Base-by-base conservation (phyloP, 2,113 vertebrate species). In the Suncus etruscus region DNA sequence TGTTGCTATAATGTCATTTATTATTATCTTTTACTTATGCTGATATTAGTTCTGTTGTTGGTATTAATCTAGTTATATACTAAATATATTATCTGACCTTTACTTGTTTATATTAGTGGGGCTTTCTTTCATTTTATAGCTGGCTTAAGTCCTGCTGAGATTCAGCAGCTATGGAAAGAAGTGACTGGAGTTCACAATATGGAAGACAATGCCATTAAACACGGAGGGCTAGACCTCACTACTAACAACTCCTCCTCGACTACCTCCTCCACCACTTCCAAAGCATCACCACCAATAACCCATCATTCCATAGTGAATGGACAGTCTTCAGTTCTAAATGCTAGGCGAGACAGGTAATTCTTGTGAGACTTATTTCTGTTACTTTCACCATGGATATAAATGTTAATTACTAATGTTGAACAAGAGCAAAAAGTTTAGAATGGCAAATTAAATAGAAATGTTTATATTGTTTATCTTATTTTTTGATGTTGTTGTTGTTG, bases 131-230 rank as follows among this genome's bases (percentile, higher is more conserved):
- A 79, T 98, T 97, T 98, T 97, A 39, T 94, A 99, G 99, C 99
- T 95, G 99, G 99, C 94, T 98, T 99, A 98, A 99, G 99, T 96
- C 99, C 99, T 68, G 99, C 99, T 89, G 99, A 99, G 97, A 99
- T 99, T 96, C 99, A 99, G 98, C 99, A 99, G 98, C 96, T 99
- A 96, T 99, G 99, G 99, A 99, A 99, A 97, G 99, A 99, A 94
- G 99, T 99, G 97, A 99, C 99, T 96, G 98, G 98, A 86, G 98
- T 97, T 95, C 98, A 99, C 97, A 98, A 96, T 97, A 98, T 99
- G 98, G 98, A 99, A 98, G 98, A 99, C 97, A 98, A 98, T 95
- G 98, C 98, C 97, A 97, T 98, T 97, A 99, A 99, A 97, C 98
- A 99, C 92, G 98, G 98, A 97, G 99, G 99, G 94, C 98, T 99